phyloP scores from a whole-genome alignment of 1,140 invertebrate genomes.

The Aethina tumida region DNA sequence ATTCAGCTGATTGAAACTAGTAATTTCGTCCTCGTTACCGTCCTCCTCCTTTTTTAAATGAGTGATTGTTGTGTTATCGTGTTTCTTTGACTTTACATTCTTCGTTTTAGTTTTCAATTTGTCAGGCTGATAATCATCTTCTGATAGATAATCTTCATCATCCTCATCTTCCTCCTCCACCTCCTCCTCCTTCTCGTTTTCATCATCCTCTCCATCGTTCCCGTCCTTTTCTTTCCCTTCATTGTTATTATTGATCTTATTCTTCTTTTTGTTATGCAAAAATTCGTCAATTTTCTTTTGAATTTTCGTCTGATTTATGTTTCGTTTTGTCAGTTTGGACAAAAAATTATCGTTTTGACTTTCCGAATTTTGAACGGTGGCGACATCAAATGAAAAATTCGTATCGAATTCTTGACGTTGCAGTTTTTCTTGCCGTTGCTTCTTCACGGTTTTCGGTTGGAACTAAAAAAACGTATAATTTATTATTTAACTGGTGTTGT shows the following conservation, averaged over 20 bases:
- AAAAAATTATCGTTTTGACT: conserved; percentile 49
- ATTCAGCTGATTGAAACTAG: conserved; percentile 89
- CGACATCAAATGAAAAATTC: too few species aligned
- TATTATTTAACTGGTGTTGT: too few species aligned
- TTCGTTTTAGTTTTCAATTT: too few species aligned
- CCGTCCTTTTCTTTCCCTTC: conserved; percentile 40
- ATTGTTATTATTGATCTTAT: conserved; percentile 45
- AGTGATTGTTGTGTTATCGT: too few species aligned
- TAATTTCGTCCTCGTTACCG: conserved; percentile 48
- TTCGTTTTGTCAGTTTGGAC: conserved; percentile 29
- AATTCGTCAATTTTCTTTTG: conserved; percentile 46
- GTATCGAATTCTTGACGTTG: conserved; percentile 84
- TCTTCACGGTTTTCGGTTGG: too few species aligned
- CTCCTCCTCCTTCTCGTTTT: conserved; percentile 47
- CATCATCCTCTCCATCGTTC: conserved; percentile 24
- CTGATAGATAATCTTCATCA: conserved; percentile 59
- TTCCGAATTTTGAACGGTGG: conserved; percentile 72
- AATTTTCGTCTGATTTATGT: conserved; percentile 17
- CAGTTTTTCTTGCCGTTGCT: conserved; percentile 64
- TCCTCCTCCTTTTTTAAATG: too few species aligned
- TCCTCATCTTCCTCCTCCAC: conserved; percentile 39
- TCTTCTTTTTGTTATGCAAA: conserved; percentile 53
- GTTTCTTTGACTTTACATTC: too few species aligned
- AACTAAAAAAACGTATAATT: too few species aligned
- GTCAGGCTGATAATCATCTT: too few species aligned